phyloP scores from a whole-genome alignment of 2,888 invertebrate genomes.

The Blastobasis lacticolella region DNA sequence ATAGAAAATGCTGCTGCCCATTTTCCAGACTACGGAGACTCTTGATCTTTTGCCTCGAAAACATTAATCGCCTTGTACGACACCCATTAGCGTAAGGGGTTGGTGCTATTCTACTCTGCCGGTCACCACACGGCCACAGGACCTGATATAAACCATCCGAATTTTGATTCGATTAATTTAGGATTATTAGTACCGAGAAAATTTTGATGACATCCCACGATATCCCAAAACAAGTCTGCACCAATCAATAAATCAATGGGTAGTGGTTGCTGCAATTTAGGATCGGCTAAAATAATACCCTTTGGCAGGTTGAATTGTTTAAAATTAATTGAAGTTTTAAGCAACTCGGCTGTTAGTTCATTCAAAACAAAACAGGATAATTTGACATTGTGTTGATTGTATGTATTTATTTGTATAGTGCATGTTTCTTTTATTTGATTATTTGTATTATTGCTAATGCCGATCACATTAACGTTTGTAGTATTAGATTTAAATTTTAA shows the following conservation, averaged over 20 bases:
- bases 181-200: constrained; percentile 10
- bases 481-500: constrained; percentile 5
- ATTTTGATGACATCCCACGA: constrained; percentile 6
- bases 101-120: neutral
- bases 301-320: constrained; percentile 5
- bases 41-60: neutral
- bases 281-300: constrained; percentile 12
- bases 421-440: constrained; percentile 11
- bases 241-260: constrained; percentile 13
- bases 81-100: constrained; percentile 5
- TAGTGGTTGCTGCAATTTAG: constrained; percentile 10
- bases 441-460: constrained; percentile 12
- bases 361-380: constrained; percentile 14
- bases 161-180: constrained; percentile 6
- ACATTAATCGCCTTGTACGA: neutral
- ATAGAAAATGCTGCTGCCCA: constrained; percentile 3
- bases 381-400: constrained; percentile 6
- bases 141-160: constrained; percentile 15
- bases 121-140: too few species aligned
- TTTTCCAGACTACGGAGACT: constrained; percentile 15
- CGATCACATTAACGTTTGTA: constrained; percentile 11
- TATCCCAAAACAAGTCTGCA: constrained; percentile 13
- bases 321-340: constrained; percentile 4
- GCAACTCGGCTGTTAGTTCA: constrained; percentile 12
- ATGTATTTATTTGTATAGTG: constrained; percentile 8